phyloP scores from a whole-genome alignment of 2,888 invertebrate genomes.

The Cheiracanthium punctorium region DNA sequence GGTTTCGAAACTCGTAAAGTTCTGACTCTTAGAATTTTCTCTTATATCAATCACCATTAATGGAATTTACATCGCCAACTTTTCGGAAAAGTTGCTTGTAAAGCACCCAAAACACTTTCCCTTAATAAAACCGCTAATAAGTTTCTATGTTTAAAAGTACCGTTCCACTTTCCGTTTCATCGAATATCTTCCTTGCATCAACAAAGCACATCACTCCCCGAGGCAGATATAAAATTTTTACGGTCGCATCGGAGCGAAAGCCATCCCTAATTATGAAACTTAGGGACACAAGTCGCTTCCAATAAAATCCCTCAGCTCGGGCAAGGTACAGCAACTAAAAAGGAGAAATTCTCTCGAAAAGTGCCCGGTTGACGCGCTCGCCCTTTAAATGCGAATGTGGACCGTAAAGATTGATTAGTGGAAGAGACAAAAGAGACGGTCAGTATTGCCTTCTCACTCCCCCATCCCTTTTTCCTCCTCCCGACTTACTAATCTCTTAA shows the following conservation, averaged over 20 bases:
- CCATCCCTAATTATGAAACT: not conserved
- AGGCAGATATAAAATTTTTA: constrained; percentile 6
- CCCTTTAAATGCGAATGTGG: constrained; percentile 19
- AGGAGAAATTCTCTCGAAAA: constrained; percentile 49
- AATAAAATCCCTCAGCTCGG: constrained; percentile 48
- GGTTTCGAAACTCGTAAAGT: no score
- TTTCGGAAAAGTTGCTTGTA: not conserved
- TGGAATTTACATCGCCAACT: not conserved
- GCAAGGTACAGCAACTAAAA: constrained; percentile 47
- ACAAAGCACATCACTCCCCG: not conserved
- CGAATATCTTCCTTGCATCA: no score
- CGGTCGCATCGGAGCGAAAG: not conserved
- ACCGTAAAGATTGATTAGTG: constrained; percentile 66
- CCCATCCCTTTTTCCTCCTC: not conserved
- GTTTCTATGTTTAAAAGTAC: not conserved
- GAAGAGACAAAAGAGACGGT: constrained; percentile 45
- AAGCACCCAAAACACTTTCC: not conserved
- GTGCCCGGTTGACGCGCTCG: constrained; percentile 14
- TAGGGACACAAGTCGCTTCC: constrained; percentile 26
- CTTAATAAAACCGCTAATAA: not conserved
- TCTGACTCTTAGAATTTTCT: no score
- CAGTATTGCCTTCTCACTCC: not conserved
- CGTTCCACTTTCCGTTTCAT: no score
- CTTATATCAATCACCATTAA: no score
- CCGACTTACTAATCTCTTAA: constrained; percentile 60